Conservation (phyloP, 2,113 vertebrate species). For the Platycercus adscitus region DNA sequence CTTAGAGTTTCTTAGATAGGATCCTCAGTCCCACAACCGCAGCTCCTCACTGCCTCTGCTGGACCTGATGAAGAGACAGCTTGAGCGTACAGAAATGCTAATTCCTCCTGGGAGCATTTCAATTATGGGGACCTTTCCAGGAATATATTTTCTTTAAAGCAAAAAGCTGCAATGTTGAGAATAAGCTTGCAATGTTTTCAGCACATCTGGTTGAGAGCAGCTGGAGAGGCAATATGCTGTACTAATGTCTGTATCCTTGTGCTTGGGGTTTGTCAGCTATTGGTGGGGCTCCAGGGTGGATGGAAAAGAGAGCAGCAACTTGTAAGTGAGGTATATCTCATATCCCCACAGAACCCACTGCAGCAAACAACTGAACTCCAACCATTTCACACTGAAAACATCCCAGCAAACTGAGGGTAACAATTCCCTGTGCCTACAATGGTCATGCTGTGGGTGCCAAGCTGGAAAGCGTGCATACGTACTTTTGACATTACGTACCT, state of each 20-base stretch:
- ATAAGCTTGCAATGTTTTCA: not conserved
- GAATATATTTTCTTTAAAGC: not conserved
- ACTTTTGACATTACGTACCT: not conserved
- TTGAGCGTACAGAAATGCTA: not conserved
- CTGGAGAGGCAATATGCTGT: not conserved
- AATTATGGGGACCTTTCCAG: not conserved
- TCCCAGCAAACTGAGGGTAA: not conserved
- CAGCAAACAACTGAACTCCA: not conserved
- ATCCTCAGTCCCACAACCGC: not conserved
- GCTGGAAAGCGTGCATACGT: not conserved
- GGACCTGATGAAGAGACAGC: not conserved
- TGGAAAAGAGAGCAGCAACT: not conserved
- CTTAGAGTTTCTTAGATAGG: not conserved
- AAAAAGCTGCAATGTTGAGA: not conserved
- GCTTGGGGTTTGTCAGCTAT: not conserved
- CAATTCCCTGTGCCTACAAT: not conserved
- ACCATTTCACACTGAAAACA: not conserved
- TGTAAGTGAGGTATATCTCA: fast-evolving
- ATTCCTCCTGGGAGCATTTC: not conserved
- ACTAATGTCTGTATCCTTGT: not conserved
- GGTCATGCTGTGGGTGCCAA: too few species aligned
- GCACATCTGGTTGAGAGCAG: not conserved
- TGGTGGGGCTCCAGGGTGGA: not conserved
- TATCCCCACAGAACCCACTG: not conserved
- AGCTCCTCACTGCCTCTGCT: not conserved